Evolutionary conservation across 2,797 vertebrate species (phyloP).

Genomic region (Borostomias antarcticus): DNA sequence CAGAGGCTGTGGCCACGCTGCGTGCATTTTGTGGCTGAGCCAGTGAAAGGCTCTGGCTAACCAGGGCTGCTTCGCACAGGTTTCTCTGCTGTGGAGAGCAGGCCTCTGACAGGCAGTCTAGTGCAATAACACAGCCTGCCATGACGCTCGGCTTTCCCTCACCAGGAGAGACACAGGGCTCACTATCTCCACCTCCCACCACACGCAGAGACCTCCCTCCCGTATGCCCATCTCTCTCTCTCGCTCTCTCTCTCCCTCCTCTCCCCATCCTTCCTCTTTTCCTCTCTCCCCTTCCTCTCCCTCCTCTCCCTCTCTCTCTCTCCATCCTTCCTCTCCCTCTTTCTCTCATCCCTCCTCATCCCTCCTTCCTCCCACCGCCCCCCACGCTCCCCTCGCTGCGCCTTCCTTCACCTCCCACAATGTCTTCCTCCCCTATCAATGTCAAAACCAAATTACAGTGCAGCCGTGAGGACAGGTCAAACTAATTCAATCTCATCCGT

Average conservation of each 20-base stretch:
- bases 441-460: slow-evolving; percentile 68
- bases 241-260: slow-evolving; percentile 21
- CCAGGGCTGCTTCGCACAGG: slow-evolving; percentile 48
- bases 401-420: slow-evolving; percentile 31
- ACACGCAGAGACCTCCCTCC: slow-evolving; percentile 5
- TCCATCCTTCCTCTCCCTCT: slow-evolving; percentile 43
- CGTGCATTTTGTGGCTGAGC: slow-evolving; percentile 40
- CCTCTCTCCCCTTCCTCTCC: slow-evolving; percentile 28
- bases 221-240: background rate
- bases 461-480: slow-evolving; percentile 67
- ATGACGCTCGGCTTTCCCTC: slow-evolving; percentile 54
- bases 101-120: slow-evolving; percentile 51
- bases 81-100: slow-evolving; percentile 45
- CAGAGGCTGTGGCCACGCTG: slow-evolving; percentile 39
- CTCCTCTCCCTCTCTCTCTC: slow-evolving; percentile 39
- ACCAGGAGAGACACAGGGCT: slow-evolving; percentile 31
- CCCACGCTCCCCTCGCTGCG: slow-evolving; percentile 24
- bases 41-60: slow-evolving; percentile 42
- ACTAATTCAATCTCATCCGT: slow-evolving; percentile 73
- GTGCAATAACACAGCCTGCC: slow-evolving; percentile 48
- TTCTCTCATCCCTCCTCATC: slow-evolving; percentile 14
- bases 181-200: slow-evolving; percentile 15
- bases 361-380: background rate
- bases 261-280: slow-evolving; percentile 12
- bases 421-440: slow-evolving; percentile 63